Conservation (phyloP, 2,797 vertebrate species). For the Setipinna tenuifilis region DNA sequence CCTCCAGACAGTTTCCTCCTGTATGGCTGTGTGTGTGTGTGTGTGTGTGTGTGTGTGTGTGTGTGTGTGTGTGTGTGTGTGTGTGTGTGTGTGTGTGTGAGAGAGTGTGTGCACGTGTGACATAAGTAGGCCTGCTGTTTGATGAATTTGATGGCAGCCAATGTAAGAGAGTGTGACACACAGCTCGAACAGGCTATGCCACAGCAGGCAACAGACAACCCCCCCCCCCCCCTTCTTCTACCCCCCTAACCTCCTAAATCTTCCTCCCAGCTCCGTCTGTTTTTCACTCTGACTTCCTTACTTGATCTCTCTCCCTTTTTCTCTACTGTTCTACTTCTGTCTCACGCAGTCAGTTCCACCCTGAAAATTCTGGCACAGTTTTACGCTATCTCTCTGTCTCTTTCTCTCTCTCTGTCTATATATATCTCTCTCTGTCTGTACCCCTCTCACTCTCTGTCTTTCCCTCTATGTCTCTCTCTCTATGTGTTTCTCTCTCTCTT, state of each 20-base stretch:
- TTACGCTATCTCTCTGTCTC: background rate
- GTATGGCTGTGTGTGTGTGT: background rate
- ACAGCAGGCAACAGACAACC: background rate
- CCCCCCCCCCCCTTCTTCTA: background rate
- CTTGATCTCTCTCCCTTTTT: background rate
- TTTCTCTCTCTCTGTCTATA: background rate
- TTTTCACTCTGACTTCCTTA: background rate
- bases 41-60: conserved; percentile 8
- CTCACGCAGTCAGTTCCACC: background rate
- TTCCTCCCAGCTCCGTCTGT: background rate
- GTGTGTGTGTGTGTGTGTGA: background rate
- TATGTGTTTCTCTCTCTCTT: background rate
- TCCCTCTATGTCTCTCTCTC: no score
- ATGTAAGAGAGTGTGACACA: background rate
- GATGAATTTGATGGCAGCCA: background rate
- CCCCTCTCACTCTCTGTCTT: no score
- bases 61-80: background rate
- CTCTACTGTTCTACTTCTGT: background rate
- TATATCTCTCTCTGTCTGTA: conserved; percentile 37
- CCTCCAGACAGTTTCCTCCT: background rate
- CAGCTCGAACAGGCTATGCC: background rate
- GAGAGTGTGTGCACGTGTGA: background rate
- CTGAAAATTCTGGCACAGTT: background rate
- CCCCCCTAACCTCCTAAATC: background rate
- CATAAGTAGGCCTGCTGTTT: background rate